Evolutionary conservation across 2,113 vertebrate genomes (phyloP).

Genomic region (Struthidea cinerea): DNA sequence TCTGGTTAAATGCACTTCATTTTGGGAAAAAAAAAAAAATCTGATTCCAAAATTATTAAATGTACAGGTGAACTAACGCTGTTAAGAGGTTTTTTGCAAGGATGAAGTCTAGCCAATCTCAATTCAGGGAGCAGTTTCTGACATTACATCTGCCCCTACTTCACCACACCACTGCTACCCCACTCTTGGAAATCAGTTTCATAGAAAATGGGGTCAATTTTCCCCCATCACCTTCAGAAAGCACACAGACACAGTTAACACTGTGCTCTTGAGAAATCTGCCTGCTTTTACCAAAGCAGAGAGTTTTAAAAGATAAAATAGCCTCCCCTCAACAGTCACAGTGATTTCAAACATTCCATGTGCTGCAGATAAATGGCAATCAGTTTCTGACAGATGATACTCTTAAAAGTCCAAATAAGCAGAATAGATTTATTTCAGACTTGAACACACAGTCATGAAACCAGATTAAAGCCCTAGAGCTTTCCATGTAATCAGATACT

Average conservation of each 20-base stretch:
- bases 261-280: not conserved
- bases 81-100: not conserved
- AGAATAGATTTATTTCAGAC: slow-evolving; percentile 18
- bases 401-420: not conserved
- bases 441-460: slow-evolving; percentile 3
- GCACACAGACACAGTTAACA: not conserved
- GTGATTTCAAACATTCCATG: not conserved
- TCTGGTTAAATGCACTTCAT: not conserved
- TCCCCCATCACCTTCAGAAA: not conserved
- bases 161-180: not conserved
- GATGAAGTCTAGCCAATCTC: not conserved
- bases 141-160: not conserved
- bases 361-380: not conserved
- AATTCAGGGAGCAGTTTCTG: not conserved
- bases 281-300: not conserved
- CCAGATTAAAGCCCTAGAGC: not conserved
- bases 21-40: not conserved
- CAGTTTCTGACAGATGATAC: not conserved
- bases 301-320: not conserved
- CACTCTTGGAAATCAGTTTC: not conserved
- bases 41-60: not conserved
- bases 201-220: not conserved
- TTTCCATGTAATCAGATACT: slow-evolving; percentile 19
- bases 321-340: not conserved
- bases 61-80: not conserved